Conservation (phyloP, 2,113 vertebrate species). For the Ancistrus triradiatus region DNA sequence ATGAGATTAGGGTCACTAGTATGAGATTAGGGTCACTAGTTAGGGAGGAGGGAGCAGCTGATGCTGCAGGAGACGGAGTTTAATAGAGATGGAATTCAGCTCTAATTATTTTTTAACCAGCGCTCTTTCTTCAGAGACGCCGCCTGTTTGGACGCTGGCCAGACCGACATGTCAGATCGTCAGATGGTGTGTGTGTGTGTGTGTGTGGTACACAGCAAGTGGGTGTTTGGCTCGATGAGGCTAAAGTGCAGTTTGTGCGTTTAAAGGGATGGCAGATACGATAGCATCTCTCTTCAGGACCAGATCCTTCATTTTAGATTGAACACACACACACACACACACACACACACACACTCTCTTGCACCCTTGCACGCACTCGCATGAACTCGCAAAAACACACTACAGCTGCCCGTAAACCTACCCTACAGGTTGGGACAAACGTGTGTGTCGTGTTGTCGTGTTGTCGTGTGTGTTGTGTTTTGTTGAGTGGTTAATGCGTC, state of each 20-base stretch:
- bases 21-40: neutral
- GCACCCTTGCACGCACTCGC: no score
- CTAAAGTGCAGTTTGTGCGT: neutral
- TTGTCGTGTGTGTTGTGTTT: no score
- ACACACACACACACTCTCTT: no score
- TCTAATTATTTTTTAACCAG: neutral
- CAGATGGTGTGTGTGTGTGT: neutral
- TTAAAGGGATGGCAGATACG: neutral
- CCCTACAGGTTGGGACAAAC: no score
- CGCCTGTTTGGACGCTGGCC: neutral
- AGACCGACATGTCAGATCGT: neutral
- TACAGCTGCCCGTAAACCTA: no score
- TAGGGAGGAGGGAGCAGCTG: neutral
- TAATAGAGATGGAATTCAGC: neutral
- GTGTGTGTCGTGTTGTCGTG: no score
- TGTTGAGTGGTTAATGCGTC: no score
- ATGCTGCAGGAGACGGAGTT: neutral
- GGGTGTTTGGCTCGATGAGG: neutral
- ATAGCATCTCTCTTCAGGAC: neutral
- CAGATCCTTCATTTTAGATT: neutral
- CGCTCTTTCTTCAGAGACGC: neutral
- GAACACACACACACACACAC: no score
- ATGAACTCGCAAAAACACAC: no score
- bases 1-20: no score
- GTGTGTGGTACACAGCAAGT: neutral